These are phyloP conservation scores for Schizothorax lantsangensis DNA, from an alignment of 2,797 vertebrate species.

Conservation along the genomic window DNA sequence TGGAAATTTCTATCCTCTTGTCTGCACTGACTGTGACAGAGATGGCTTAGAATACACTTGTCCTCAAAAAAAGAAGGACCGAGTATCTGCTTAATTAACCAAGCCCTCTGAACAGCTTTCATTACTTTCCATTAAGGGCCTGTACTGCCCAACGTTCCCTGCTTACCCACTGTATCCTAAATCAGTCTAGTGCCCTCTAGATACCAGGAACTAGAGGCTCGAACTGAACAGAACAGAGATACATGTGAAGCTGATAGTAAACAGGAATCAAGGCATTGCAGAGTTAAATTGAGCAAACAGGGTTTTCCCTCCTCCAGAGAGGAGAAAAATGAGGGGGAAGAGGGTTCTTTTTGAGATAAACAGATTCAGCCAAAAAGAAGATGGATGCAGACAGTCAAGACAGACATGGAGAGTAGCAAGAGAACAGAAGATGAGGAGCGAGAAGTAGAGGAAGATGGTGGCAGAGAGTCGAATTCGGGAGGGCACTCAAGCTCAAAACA, in stretches of 20 bases:
- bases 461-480: constrained; percentile 76
- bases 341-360: constrained; percentile 57
- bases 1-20: constrained; percentile 60
- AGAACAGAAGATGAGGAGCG: constrained; percentile 63
- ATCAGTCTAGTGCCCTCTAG: constrained; percentile 65
- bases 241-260: constrained; percentile 61
- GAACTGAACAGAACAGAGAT: constrained; percentile 68
- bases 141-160: constrained; percentile 57
- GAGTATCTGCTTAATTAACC: constrained; percentile 54
- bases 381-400: constrained; percentile 74
- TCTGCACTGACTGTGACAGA: constrained; percentile 63
- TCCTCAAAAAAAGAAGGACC: constrained; percentile 61
- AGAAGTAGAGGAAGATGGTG: constrained; percentile 70
- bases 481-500: constrained; percentile 85
- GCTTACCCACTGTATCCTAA: constrained; percentile 61
- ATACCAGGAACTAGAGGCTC: constrained; percentile 59
- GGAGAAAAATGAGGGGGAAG: constrained; percentile 63
- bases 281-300: constrained; percentile 53
- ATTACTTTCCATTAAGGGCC: constrained; percentile 57
- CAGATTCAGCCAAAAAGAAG: constrained; percentile 76
- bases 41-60: constrained; percentile 49
- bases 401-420: constrained; percentile 69
- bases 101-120: constrained; percentile 58
- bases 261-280: constrained; percentile 60
- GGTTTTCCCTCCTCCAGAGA: constrained; percentile 76